These are phyloP conservation scores for Sylvicola cinctus DNA, from an alignment of 2,888 invertebrate species.

Conservation along the genomic window DNA sequence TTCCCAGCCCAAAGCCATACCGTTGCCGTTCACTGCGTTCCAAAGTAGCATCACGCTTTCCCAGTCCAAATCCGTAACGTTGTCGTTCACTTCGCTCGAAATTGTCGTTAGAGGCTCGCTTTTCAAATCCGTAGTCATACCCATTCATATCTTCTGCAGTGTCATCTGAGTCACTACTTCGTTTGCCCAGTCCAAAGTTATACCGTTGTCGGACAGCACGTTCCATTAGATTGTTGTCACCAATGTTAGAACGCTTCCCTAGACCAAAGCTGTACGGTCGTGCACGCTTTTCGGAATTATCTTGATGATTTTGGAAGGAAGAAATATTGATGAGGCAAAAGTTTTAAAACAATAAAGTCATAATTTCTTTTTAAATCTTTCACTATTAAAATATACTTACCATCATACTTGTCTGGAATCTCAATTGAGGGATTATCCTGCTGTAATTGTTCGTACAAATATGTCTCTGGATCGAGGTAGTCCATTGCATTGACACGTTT, in stretches of 20 bases:
- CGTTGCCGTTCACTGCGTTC: conserved; percentile 24
- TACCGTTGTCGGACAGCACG: conserved; percentile 18
- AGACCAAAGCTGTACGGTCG: conserved; percentile 45
- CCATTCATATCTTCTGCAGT: background rate
- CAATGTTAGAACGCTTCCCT: conserved; percentile 31
- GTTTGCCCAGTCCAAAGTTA: conserved; percentile 35
- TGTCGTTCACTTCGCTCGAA: too few species aligned
- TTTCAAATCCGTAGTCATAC: too few species aligned
- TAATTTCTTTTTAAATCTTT: background rate
- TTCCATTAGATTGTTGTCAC: conserved; percentile 1
- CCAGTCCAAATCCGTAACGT: conserved; percentile 22
- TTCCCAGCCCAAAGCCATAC: conserved; percentile 24
- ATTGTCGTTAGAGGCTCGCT: too few species aligned
- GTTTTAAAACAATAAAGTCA: too few species aligned
- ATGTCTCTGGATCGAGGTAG: conserved; percentile 11
- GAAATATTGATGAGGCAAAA: too few species aligned
- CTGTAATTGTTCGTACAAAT: too few species aligned
- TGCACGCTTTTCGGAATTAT: conserved; percentile 29
- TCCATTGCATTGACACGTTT: conserved; percentile 14
- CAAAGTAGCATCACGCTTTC: conserved; percentile 16
- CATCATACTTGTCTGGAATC: background rate
- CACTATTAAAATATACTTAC: background rate
- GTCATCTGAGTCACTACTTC: conserved; percentile 18
- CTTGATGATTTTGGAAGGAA: too few species aligned
- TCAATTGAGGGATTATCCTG: too few species aligned